Evolutionary conservation across 2,113 vertebrate genomes (phyloP).

Genomic region (Labrus mixtus): DNA sequence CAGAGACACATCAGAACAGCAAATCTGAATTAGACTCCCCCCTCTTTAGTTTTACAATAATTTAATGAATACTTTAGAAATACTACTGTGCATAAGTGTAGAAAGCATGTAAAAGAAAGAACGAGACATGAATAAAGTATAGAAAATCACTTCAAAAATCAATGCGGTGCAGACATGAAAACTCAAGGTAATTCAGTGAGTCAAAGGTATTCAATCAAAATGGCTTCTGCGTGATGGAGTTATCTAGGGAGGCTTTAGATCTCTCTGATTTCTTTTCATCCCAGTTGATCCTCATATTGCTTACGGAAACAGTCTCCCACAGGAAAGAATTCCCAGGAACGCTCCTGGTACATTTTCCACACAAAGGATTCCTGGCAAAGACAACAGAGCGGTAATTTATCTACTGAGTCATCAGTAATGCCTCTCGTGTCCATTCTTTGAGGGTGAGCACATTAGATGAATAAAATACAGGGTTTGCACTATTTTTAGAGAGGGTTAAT

Average conservation of each 20-base stretch:
- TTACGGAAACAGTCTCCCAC: slow-evolving; percentile 87
- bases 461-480: background rate
- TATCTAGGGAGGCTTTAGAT: slow-evolving; percentile 46
- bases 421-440: background rate
- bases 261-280: slow-evolving; percentile 65
- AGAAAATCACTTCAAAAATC: slow-evolving; percentile 16
- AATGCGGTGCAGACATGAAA: slow-evolving; percentile 28
- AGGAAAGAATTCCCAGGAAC: slow-evolving; percentile 86
- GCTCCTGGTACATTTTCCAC: slow-evolving; percentile 87
- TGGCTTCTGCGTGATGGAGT: slow-evolving; percentile 30
- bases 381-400: slow-evolving; percentile 41
- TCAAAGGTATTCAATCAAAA: slow-evolving; percentile 36
- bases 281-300: slow-evolving; percentile 84
- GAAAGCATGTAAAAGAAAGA: background rate
- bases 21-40: background rate
- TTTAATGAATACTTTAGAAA: slow-evolving; percentile 26
- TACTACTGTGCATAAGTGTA: background rate
- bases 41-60: slow-evolving; percentile 10
- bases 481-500: background rate
- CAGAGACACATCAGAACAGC: slow-evolving; percentile 13
- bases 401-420: background rate
- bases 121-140: background rate
- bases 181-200: slow-evolving; percentile 33
- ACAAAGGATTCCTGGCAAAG: slow-evolving; percentile 82
- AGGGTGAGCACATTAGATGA: background rate